These are phyloP conservation scores for Metellina segmentata DNA, from an alignment of 2,888 invertebrate genomes.

Conservation along the genomic window DNA sequence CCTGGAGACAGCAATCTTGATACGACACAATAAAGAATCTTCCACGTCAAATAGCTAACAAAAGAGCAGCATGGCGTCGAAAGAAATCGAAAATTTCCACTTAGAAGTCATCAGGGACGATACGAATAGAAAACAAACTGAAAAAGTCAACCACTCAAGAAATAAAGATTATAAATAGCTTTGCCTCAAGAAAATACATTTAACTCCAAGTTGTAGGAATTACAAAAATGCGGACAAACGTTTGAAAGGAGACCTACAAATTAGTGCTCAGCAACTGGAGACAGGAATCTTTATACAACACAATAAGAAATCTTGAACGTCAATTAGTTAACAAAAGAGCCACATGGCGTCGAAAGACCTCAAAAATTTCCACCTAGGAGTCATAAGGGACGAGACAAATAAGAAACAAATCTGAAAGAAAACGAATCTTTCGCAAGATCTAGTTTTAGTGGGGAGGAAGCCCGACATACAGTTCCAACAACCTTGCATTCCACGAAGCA, in stretches of 20 bases:
- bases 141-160: background rate
- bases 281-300: too few species aligned
- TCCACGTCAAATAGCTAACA: background rate
- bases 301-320: too few species aligned
- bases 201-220: too few species aligned
- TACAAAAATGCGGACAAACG: too few species aligned
- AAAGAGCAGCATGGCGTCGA: background rate
- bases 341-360: background rate
- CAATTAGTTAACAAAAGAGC: background rate
- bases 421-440: constrained; percentile 24
- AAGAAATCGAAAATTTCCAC: constrained; percentile 25
- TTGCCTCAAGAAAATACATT: too few species aligned
- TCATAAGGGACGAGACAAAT: background rate
- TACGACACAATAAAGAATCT: too few species aligned
- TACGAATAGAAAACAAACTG: background rate
- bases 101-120: background rate
- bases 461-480: background rate
- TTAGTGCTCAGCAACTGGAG: too few species aligned
- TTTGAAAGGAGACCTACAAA: too few species aligned
- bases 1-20: too few species aligned
- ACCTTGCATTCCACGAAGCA: constrained; percentile 13
- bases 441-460: background rate
- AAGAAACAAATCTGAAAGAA: background rate
- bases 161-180: too few species aligned
- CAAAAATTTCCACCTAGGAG: constrained; percentile 34